These are phyloP conservation scores for Pocillopora damicornis DNA, from an alignment of 64 coral and sea anemone genomes.

Conservation along the genomic window DNA sequence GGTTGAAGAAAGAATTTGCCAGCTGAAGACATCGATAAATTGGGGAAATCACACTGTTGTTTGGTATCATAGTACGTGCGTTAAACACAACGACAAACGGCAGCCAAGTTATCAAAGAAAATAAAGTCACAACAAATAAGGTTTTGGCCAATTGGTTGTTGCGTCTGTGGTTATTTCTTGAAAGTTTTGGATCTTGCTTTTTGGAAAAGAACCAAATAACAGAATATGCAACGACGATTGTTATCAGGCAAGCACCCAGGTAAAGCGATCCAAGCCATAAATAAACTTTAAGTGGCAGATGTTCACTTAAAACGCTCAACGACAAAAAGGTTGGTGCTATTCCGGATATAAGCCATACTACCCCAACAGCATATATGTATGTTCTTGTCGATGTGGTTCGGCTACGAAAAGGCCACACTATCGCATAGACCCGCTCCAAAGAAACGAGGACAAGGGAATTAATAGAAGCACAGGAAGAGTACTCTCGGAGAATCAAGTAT, in stretches of 20 bases:
- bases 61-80: no score
- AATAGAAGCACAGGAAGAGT: not conserved
- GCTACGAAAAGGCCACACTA: not conserved
- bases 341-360: not conserved
- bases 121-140: slow-evolving; percentile 20
- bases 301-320: not conserved
- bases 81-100: not conserved
- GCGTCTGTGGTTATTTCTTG: not conserved
- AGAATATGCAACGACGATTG: not conserved
- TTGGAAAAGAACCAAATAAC: not conserved
- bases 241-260: not conserved
- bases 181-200: not conserved
- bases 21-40: no score
- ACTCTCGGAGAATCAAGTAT: not conserved
- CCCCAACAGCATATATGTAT: not conserved
- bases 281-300: not conserved
- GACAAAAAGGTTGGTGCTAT: not conserved
- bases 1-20: no score
- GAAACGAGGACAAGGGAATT: not conserved
- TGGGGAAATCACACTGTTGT: no score
- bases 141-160: slow-evolving; percentile 17
- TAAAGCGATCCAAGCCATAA: not conserved
- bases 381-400: not conserved
- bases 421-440: not conserved
- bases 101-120: slow-evolving; percentile 21